These are phyloP conservation scores for Copidosoma aretas DNA, from an alignment of 2,888 invertebrate genomes.

Conservation along the genomic window DNA sequence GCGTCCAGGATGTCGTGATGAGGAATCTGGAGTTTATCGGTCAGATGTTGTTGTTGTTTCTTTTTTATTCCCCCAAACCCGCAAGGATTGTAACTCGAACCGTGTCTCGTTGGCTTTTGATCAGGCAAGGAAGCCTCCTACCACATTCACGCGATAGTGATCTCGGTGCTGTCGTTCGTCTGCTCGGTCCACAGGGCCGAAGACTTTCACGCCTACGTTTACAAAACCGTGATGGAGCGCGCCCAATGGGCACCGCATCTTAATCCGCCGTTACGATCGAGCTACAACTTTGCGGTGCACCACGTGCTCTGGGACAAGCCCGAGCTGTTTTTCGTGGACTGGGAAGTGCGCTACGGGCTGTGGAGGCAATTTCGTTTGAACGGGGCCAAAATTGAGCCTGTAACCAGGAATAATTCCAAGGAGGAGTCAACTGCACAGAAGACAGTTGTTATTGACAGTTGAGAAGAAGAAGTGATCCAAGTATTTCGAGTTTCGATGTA, in stretches of 20 bases:
- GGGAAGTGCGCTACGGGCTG: constrained; percentile 71
- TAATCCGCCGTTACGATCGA: constrained; percentile 68
- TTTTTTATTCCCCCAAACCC: too few relatives aligned
- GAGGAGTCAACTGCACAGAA: too few relatives aligned
- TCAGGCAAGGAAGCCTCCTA: constrained; percentile 52
- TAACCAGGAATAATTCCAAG: background rate
- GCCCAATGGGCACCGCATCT: constrained; percentile 71
- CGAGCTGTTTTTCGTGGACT: constrained; percentile 71
- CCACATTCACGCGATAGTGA: constrained; percentile 69
- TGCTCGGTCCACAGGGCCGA: constrained; percentile 70
- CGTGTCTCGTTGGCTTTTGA: background rate
- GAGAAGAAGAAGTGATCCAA: too few relatives aligned
- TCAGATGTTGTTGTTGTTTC: background rate
- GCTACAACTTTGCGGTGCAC: constrained; percentile 66
- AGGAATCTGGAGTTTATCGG: constrained; percentile 16
- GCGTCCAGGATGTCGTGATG: constrained; percentile 66
- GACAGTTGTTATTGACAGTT: too few relatives aligned
- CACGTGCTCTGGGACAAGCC: constrained; percentile 70
- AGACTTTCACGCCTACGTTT: constrained; percentile 68
- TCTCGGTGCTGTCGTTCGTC: constrained; percentile 69
- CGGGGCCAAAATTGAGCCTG: background rate
- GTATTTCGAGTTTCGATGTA: too few relatives aligned
- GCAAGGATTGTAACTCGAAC: background rate
- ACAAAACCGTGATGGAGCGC: constrained; percentile 66
- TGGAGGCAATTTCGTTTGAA: constrained; percentile 68